phyloP scores from a whole-genome alignment of 2,113 vertebrate genomes.

The Climacteris rufus region DNA sequence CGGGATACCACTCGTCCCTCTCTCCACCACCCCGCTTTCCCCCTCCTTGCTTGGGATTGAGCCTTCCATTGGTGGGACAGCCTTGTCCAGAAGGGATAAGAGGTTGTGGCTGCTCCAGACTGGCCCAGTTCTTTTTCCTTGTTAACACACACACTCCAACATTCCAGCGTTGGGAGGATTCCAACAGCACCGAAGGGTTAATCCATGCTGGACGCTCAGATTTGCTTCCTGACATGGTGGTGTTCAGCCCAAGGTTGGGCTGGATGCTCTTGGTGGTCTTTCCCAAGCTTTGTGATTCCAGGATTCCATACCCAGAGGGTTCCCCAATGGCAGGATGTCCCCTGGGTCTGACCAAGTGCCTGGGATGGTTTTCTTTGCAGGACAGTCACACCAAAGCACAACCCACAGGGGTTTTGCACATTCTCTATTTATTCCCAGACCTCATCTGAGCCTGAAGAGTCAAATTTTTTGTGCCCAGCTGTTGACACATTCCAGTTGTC shows the following conservation, averaged over 20 bases:
- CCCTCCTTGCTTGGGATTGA: background rate
- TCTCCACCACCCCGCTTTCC: background rate
- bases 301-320: background rate
- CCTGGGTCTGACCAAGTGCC: background rate
- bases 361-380: background rate
- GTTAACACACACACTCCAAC: fast-evolving
- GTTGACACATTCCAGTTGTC: background rate
- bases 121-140: fast-evolving
- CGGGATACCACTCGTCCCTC: background rate
- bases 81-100: background rate
- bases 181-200: background rate
- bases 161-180: fast-evolving
- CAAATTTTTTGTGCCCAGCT: background rate
- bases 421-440: background rate
- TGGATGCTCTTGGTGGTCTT: background rate
- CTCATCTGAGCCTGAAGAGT: background rate
- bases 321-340: fast-evolving
- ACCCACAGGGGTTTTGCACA: fast-evolving
- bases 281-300: background rate
- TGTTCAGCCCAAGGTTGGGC: fast-evolving
- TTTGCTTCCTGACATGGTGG: background rate
- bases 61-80: background rate
- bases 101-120: fast-evolving
- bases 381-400: background rate
- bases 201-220: background rate